Evolutionary conservation across 2,797 vertebrate species (phyloP).

Genomic region (Graptemys geographica): DNA sequence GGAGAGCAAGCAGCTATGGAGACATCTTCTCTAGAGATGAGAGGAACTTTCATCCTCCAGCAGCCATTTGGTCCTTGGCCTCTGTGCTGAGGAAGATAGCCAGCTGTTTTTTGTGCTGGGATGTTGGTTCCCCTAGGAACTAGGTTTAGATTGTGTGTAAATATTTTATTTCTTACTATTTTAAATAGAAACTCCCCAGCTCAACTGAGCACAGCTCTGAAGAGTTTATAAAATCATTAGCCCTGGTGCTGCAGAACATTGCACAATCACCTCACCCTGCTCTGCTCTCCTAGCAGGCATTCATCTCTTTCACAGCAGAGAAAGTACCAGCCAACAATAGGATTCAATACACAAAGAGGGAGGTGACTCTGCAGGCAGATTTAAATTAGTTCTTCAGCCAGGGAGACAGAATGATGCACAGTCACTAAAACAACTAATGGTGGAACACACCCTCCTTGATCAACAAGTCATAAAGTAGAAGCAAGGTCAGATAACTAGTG

Average conservation of each 20-base stretch:
- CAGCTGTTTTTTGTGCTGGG: neutral
- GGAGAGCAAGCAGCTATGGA: neutral
- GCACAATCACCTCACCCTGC: neutral
- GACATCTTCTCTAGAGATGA: neutral
- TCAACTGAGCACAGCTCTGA: neutral
- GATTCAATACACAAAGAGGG: neutral
- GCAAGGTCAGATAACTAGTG: neutral
- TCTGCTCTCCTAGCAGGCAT: neutral
- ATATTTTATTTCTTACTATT: neutral
- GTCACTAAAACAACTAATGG: neutral
- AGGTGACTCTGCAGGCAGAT: neutral
- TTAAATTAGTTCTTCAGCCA: neutral
- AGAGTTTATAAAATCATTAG: neutral
- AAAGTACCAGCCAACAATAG: neutral
- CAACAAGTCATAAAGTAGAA: neutral
- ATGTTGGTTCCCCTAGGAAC: neutral
- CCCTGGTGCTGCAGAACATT: neutral
- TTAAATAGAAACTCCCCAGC: neutral
- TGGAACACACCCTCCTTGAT: neutral
- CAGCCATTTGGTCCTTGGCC: neutral
- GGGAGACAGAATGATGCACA: neutral
- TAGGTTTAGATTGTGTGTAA: neutral
- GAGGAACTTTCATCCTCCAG: neutral
- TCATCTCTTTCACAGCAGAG: neutral
- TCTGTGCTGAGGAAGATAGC: neutral